A percentile compares a stretch with the other conserved stretches of the same genome.
These are phyloP conservation scores for Catharus ustulatus DNA, from an alignment of 2,797 vertebrate genomes.

Conservation along the genomic window DNA sequence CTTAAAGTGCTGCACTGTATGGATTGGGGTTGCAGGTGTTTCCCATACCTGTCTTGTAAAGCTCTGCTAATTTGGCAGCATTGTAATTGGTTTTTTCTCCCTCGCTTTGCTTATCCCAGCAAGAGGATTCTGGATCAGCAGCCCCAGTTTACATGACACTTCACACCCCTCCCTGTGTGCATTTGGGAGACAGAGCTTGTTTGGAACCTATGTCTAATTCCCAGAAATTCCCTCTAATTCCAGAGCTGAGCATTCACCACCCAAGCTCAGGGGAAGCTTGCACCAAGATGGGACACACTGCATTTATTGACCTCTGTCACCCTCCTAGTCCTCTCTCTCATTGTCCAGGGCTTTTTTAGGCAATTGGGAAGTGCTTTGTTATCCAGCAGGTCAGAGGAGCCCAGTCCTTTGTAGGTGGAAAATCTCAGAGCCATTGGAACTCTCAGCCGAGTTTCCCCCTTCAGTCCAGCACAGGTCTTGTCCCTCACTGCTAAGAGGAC, in stretches of 20 bases:
- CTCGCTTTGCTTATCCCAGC: background rate
- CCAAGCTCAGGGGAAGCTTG: background rate
- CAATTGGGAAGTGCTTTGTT: background rate
- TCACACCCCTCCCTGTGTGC: background rate
- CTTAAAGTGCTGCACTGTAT: background rate
- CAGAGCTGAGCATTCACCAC: background rate
- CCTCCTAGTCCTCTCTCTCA: background rate
- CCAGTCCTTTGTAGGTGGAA: background rate
- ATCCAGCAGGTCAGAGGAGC: background rate
- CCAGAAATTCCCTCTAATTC: background rate
- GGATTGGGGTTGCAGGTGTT: background rate
- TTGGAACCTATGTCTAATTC: accelerated
- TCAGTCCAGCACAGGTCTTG: background rate
- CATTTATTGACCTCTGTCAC: accelerated
- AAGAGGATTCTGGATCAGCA: background rate
- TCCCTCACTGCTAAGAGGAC: background rate
- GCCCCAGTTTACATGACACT: background rate
- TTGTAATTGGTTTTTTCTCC: background rate
- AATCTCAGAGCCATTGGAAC: conserved; percentile 21
- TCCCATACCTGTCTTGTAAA: background rate
- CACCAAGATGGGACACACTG: accelerated
- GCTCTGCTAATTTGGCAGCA: background rate
- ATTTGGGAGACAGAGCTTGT: background rate
- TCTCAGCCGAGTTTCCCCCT: conserved; percentile 11
- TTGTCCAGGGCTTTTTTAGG: background rate